These are phyloP conservation scores for Caiman crocodilus DNA, from an alignment of 2,797 vertebrate species.

Conservation along the genomic window DNA sequence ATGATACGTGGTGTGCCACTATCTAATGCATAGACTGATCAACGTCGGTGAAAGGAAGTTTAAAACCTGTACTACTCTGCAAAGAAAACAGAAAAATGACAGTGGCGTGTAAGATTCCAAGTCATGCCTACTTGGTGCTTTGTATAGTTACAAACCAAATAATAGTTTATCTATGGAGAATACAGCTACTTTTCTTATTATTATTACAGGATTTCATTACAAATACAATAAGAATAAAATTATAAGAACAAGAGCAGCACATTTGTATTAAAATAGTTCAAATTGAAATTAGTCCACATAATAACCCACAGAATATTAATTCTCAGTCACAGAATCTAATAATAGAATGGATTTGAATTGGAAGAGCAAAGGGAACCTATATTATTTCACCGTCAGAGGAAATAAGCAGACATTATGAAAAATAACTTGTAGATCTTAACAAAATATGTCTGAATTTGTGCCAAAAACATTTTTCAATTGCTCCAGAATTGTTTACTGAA, in stretches of 20 bases:
- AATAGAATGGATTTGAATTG: neutral
- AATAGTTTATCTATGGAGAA: neutral
- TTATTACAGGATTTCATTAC: neutral
- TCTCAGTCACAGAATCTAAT: neutral
- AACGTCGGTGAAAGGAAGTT: constrained; percentile 30
- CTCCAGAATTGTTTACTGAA: too few species aligned
- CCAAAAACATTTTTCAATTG: too few species aligned
- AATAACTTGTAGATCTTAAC: neutral
- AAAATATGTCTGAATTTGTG: too few species aligned
- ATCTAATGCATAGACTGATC: constrained; percentile 12
- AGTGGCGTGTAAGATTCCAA: neutral
- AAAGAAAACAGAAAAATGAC: constrained; percentile 19
- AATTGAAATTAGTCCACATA: neutral
- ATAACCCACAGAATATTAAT: neutral
- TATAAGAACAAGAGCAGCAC: neutral
- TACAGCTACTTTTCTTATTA: neutral
- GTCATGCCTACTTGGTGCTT: neutral
- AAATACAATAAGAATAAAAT: neutral
- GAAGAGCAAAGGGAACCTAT: neutral
- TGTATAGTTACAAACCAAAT: constrained; percentile 4
- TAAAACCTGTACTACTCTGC: neutral
- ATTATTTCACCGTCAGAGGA: neutral
- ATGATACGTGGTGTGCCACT: neutral
- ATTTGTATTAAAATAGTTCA: neutral
- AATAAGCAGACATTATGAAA: neutral